Evolutionary conservation across 2,888 invertebrate genomes (phyloP), one percentile per base, ranked within the genome.

Genomic region (Xylota sylvarum): DNA sequence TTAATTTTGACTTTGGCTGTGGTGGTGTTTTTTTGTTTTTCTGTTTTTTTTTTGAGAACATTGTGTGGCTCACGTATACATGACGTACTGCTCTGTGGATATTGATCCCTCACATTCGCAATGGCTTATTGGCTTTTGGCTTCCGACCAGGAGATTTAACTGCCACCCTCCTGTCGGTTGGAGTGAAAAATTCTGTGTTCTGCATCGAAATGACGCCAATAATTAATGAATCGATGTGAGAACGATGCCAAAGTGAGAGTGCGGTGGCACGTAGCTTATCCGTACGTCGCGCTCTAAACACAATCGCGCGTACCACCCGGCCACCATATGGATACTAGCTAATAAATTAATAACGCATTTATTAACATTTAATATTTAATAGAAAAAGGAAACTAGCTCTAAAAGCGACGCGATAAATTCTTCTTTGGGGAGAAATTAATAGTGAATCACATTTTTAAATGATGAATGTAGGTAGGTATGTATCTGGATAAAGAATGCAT

Each of bases 51-150:
- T 35, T 14, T 30, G 35, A 0, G 1, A 37, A 62, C 43, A 27
- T 23, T 46, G 2, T 46, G 10, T 48, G 5, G 56, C 6, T 43
- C 43, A 46, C 70, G 70, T 70, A 32, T 12, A 62, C 30, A 46
- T 19, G 70, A 55, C 30, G 48, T 58, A 23, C 32, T 7, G 48
- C 37, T 32, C 19, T 17, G 7, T 40, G 7, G 4, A 43, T n/a
- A n/a, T n/a, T 58, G 58, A 70, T 72, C 58, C 35, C 55, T 27
- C 27, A 40, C 40, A 52, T 10, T 27, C 17, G 19, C 30, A 9
- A 30, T 56, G 46, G 56, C 70, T 70, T 70, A 70, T 60, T 58
- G 48, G 72, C 58, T 48, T 72, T 50, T 52, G 35, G 56, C 19
- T 32, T 43, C 43, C 58, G 35, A 27, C 14, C 9, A 43, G 23